These are phyloP conservation scores for Polia nebulosa DNA, from an alignment of 2,888 invertebrate species.

Conservation along the genomic window DNA sequence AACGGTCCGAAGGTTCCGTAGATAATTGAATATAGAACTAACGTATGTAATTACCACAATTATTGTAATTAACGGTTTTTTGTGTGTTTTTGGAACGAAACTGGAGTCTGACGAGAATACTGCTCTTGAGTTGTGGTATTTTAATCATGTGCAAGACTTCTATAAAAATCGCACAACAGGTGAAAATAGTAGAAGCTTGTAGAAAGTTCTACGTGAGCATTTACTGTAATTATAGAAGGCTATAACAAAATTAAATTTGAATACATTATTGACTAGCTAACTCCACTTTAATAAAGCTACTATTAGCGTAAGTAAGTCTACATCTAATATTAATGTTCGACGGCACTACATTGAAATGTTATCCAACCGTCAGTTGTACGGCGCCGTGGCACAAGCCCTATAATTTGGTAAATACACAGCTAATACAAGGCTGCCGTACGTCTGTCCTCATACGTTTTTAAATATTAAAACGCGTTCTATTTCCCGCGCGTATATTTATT, in stretches of 20 bases:
- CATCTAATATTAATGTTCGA: conserved; percentile 36
- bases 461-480: conserved; percentile 84
- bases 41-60: conserved; percentile 58
- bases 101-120: conserved; percentile 13
- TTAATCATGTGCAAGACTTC: conserved; percentile 8
- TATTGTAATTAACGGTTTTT: conserved; percentile 55
- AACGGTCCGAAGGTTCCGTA: conserved; percentile 68
- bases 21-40: conserved; percentile 71
- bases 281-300: conserved; percentile 29
- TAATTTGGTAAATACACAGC: conserved; percentile 62
- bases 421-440: conserved; percentile 56
- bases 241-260: conserved; percentile 26
- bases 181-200: conserved; percentile 14
- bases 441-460: conserved; percentile 76
- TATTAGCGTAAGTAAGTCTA: conserved; percentile 40
- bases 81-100: conserved; percentile 33
- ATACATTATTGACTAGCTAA: conserved; percentile 22
- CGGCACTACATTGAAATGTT: conserved; percentile 49
- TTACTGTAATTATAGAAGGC: conserved; percentile 6
- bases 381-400: conserved; percentile 38
- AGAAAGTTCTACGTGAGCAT: conserved; percentile 20
- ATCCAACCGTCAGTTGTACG: conserved; percentile 40
- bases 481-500: conserved; percentile 77
- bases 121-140: not conserved
- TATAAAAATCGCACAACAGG: conserved; percentile 1